Evolutionary conservation across 2,797 vertebrate genomes (phyloP).

Genomic region (Phoebastria nigripes): DNA sequence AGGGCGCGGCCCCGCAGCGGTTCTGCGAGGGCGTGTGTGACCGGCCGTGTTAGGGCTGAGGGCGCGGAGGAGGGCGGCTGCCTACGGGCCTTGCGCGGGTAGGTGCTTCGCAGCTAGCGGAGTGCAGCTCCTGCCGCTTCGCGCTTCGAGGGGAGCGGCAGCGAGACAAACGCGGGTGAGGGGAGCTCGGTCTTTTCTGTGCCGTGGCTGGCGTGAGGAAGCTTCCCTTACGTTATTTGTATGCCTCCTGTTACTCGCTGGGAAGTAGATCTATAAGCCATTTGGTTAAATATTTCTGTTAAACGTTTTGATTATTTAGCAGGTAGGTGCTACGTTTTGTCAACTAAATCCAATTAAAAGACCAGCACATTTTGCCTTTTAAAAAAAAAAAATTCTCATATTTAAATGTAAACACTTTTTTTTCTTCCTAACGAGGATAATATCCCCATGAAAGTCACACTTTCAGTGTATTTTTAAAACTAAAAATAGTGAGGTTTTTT

Average conservation of each 20-base stretch:
- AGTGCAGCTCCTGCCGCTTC: too few relatives aligned
- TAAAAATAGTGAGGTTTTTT: accelerated
- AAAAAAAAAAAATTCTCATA: accelerated
- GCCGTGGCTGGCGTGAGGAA: accelerated
- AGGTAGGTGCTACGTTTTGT: neutral
- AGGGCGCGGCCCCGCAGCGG: neutral
- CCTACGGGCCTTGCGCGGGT: too few relatives aligned
- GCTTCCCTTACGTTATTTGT: accelerated
- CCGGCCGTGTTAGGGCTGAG: neutral
- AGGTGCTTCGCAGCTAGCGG: neutral
- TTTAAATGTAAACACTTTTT: too few relatives aligned
- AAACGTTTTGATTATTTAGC: accelerated
- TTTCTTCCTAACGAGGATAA: accelerated
- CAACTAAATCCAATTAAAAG: accelerated
- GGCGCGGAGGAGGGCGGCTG: neutral
- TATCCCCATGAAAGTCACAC: accelerated
- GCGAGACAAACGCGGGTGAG: accelerated
- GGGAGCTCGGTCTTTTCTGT: accelerated
- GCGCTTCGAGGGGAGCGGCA: too few relatives aligned
- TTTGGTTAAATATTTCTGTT: accelerated
- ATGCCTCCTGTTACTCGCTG: accelerated
- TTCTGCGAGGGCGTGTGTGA: neutral
- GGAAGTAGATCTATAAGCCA: accelerated
- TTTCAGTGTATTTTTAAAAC: neutral
- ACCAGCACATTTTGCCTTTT: neutral